Conservation (phyloP, 2,797 vertebrate genomes). For the Chaenodraco wilsoni region DNA sequence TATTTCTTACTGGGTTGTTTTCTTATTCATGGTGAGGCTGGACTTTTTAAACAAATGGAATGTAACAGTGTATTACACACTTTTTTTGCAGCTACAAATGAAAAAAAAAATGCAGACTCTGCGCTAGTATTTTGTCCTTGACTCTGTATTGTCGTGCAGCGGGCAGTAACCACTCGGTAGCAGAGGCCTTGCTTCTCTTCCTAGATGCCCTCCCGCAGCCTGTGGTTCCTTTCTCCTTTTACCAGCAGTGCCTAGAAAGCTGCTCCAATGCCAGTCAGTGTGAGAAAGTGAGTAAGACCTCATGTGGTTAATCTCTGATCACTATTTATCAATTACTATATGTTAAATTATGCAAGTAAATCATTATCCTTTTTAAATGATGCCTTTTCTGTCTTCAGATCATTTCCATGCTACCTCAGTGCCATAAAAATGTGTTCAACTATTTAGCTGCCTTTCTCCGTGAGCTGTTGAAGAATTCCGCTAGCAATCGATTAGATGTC, state of each 20-base stretch:
- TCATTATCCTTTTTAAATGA: not conserved
- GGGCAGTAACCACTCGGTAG: slow-evolving; percentile 94
- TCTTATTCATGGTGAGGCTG: too few relatives aligned
- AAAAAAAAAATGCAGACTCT: not conserved
- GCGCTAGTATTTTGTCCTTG: slow-evolving; percentile 56
- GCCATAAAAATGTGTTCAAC: slow-evolving; percentile 94
- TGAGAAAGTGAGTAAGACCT: slow-evolving; percentile 85
- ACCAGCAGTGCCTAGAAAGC: slow-evolving; percentile 84
- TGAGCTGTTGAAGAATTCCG: slow-evolving; percentile 91
- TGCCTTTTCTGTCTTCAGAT: slow-evolving; percentile 77
- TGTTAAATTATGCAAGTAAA: slow-evolving; percentile 2
- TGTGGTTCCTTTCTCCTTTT: slow-evolving; percentile 88
- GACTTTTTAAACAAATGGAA: not conserved
- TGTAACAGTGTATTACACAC: not conserved
- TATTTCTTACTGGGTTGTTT: too few relatives aligned
- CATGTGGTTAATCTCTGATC: not conserved
- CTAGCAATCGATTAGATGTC: slow-evolving; percentile 90
- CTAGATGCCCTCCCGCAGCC: slow-evolving; percentile 96
- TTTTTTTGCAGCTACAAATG: not conserved
- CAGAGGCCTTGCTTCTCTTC: slow-evolving; percentile 95
- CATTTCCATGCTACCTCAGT: slow-evolving; percentile 87
- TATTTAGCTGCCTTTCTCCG: slow-evolving; percentile 94
- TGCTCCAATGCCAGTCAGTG: slow-evolving; percentile 81
- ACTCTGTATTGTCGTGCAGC: slow-evolving; percentile 78
- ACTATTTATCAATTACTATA: not conserved